phyloP scores from a whole-genome alignment of 30 jellyfish, hydroid and myxozoan genomes.

The Pseudorhiza aurosa region DNA sequence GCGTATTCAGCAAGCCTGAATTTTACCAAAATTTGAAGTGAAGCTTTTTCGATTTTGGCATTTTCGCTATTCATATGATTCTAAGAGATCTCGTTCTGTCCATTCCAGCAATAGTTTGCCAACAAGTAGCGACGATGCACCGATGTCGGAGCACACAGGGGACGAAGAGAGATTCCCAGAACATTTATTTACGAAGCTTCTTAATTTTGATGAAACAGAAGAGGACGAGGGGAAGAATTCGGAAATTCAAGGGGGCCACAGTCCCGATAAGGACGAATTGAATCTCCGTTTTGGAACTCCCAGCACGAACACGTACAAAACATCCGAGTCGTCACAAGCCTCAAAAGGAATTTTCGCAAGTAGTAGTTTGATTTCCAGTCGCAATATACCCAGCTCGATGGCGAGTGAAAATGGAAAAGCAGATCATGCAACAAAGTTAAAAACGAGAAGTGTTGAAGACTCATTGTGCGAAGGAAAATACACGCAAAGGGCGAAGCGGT shows the following conservation, averaged over 20 bases:
- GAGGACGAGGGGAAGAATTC: slow-evolving; percentile 36
- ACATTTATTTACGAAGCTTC: slow-evolving; percentile 51
- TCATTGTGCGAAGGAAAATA: slow-evolving; percentile 20
- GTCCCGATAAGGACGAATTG: slow-evolving; percentile 21
- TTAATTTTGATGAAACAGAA: slow-evolving; percentile 57
- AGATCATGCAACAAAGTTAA: not conserved
- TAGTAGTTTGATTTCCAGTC: slow-evolving; percentile 33
- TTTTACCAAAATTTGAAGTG: no score
- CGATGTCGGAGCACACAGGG: slow-evolving; percentile 1
- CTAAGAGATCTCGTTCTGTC: no score
- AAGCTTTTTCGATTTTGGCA: no score
- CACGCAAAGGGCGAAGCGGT: slow-evolving; percentile 26
- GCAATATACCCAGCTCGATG: slow-evolving; percentile 43
- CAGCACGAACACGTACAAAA: slow-evolving; percentile 60
- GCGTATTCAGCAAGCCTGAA: not conserved
- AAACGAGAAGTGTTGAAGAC: slow-evolving; percentile 30
- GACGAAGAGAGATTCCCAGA: slow-evolving; percentile 66
- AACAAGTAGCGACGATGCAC: slow-evolving; percentile 31
- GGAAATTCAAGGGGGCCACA: not conserved
- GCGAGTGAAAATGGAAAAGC: slow-evolving; percentile 45
- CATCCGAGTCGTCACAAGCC: slow-evolving; percentile 57
- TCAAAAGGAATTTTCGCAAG: slow-evolving; percentile 34
- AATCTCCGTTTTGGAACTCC: slow-evolving; percentile 45
- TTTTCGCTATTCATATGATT: no score
- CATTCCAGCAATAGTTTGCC: slow-evolving; percentile 36